Conservation (phyloP, 1,140 invertebrate species). For the Drosophila lowei region DNA sequence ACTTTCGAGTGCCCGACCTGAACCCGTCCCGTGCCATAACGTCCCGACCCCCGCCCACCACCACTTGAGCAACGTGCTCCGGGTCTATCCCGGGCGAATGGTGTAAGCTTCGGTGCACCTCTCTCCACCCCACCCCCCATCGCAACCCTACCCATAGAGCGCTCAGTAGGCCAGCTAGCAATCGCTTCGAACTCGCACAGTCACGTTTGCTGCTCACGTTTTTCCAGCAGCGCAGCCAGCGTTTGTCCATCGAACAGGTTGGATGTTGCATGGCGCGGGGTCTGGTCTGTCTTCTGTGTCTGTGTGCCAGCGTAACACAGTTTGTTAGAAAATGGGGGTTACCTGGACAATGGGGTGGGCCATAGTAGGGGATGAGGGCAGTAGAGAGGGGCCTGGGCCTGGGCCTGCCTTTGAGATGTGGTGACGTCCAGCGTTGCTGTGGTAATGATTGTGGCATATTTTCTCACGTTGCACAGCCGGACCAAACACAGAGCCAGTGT, state of each 20-base stretch:
- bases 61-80: constrained; percentile 44
- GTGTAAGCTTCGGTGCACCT: constrained; percentile 29
- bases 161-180: constrained; percentile 68
- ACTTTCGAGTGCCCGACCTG: constrained; percentile 44
- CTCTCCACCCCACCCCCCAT: not conserved
- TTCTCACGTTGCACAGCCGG: constrained; percentile 68
- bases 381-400: not conserved
- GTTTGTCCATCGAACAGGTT: constrained; percentile 53
- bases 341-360: constrained; percentile 1
- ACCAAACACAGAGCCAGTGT: constrained; percentile 1
- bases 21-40: not conserved
- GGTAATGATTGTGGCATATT: constrained; percentile 50
- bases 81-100: constrained; percentile 49
- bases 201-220: constrained; percentile 77
- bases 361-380: not conserved
- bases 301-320: constrained; percentile 55
- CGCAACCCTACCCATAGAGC: constrained; percentile 19
- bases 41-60: not conserved
- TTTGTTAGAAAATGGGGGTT: constrained; percentile 20
- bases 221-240: constrained; percentile 55
- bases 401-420: constrained; percentile 3
- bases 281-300: constrained; percentile 4
- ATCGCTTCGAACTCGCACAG: constrained; percentile 64
- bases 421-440: constrained; percentile 48
- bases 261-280: constrained; percentile 49